phyloP scores from a whole-genome alignment of 2,888 invertebrate genomes.

The Platynereis dumerilii region DNA sequence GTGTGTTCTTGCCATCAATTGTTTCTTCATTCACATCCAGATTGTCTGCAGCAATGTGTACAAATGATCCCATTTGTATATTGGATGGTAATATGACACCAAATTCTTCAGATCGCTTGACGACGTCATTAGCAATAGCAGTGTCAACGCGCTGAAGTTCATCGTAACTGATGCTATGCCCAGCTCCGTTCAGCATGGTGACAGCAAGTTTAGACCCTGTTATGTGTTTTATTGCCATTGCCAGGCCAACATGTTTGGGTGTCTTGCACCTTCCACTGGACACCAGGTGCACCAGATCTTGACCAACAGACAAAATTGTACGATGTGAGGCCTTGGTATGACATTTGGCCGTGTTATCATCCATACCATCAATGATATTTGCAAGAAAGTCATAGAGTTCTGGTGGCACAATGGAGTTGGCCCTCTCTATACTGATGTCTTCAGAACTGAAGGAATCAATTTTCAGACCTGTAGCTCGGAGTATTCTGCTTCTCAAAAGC shows the following conservation, averaged over 20 bases:
- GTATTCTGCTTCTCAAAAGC: too few relatives aligned
- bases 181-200: background rate
- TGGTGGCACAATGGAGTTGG: too few relatives aligned
- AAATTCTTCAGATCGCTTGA: too few relatives aligned
- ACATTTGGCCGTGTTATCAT: too few relatives aligned
- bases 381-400: too few relatives aligned
- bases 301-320: background rate
- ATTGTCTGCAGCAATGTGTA: conserved; percentile 7
- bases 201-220: background rate
- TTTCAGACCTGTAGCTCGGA: too few relatives aligned
- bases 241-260: conserved; percentile 5
- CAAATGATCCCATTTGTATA: background rate
- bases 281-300: background rate
- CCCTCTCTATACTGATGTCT: too few relatives aligned
- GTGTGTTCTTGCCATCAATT: conserved; percentile 3
- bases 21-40: conserved; percentile 2
- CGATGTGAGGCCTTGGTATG: too few relatives aligned
- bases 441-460: too few relatives aligned
- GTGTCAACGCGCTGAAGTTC: background rate
- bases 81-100: conserved; percentile 6
- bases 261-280: background rate
- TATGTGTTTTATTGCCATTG: background rate
- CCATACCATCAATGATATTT: too few relatives aligned
- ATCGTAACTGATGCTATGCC: background rate
- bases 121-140: background rate